Evolutionary conservation across 1,140 invertebrate species (phyloP), one percentile per base, ranked within the genome.

Genomic region (Lineus longissimus): DNA sequence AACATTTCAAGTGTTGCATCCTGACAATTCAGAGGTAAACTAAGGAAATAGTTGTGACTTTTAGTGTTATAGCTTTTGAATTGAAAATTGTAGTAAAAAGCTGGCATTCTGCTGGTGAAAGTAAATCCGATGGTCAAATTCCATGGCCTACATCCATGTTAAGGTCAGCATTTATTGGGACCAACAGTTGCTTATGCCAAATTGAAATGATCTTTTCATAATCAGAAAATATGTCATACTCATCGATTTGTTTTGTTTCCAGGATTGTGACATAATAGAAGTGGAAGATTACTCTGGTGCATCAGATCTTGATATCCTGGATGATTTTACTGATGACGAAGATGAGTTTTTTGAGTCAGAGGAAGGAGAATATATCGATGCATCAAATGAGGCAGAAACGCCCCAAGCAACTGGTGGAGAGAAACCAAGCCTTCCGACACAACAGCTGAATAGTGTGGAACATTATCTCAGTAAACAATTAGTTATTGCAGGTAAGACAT

Each of bases 1-100:
- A 41, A 23, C 58, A 30, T 43, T 59, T 17, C n/a, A 59, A 22
- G 19, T 40, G 25, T 33, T 59, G 30, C 58, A 25, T 22, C 58
- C 58, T 13, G 58, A 59, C 9, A 9, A 40, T 9, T 7, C 25
- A 23, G 25, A 27, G n/a, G 47, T 23, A 19, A 19, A n/a, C 9
- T 11, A 13, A 43, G 11, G 40, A 43, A 43, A 43, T 43, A 43
- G 19, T 11, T 11, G 40, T 13, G 40, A 19, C 11, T 58, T 13
- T 30, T 58, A 13, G 22, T 58, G 15, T 58, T 58, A 31, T 58
- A 43, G 19, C 40, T 19, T 19, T 19, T 13, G 11, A 43, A 43
- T 43, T 11, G 19, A 43, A 13, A 43, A 43, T 13, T 13, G 40
- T 43, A 19, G 40, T 19, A 11, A 43, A 43, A 43, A 43, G 11